These are phyloP conservation scores for Hirtodrosophila cameraria DNA, from an alignment of 2,888 invertebrate genomes.

Conservation along the genomic window DNA sequence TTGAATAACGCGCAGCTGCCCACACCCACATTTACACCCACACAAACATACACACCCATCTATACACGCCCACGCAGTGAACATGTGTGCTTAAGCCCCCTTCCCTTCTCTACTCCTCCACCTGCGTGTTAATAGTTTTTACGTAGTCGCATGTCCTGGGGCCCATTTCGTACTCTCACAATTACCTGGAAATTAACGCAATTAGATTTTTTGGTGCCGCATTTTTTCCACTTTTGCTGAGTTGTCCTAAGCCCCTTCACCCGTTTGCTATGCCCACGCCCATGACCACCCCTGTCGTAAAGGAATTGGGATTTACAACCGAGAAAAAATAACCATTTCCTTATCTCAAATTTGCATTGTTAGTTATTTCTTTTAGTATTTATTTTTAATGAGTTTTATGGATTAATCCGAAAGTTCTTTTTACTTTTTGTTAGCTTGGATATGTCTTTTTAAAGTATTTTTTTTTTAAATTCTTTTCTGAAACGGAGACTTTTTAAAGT, in stretches of 20 bases:
- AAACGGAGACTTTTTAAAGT: too few species aligned
- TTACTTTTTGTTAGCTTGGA: too few species aligned
- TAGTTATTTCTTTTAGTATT: too few species aligned
- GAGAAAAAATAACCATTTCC: not conserved
- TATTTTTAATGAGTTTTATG: too few species aligned
- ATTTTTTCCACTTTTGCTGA: constrained; percentile 36
- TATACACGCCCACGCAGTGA: not conserved
- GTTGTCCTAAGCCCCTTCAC: too few species aligned
- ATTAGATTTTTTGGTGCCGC: constrained; percentile 62
- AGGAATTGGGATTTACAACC: not conserved
- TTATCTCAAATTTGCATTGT: too few species aligned
- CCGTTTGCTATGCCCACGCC: too few species aligned
- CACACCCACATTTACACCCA: not conserved
- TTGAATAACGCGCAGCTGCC: constrained; percentile 69
- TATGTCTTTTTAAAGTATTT: too few species aligned
- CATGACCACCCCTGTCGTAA: not conserved
- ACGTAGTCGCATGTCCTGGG: constrained; percentile 60
- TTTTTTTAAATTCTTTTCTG: too few species aligned
- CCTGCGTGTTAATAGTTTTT: constrained; percentile 69
- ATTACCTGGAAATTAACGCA: constrained; percentile 76
- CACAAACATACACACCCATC: not conserved
- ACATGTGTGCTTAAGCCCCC: constrained; percentile 22
- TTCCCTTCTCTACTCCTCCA: constrained; percentile 2
- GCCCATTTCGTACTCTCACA: constrained; percentile 38
- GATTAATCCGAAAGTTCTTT: too few species aligned